Base-by-base conservation (phyloP, 2,113 vertebrate species). In the Turnix velox region DNA sequence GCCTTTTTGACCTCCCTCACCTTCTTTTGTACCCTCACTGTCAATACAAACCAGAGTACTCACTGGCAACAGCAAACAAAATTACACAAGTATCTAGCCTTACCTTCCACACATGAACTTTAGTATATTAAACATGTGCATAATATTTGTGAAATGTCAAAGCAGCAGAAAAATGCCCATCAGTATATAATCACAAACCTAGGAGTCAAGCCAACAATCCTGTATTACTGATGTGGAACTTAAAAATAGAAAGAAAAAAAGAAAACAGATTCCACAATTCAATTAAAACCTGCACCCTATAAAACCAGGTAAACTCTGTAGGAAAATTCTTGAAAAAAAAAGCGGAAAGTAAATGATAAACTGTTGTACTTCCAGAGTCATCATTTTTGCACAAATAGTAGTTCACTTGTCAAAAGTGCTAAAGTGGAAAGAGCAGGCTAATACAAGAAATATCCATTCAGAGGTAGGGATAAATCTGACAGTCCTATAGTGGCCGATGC, bases 91-190 rank as follows among this genome's bases (percentile, higher is more conserved):
- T 43, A 18, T 37, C 58, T 77, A 42, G 48, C 33, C 18, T 81
- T 79, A 71, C 18, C 27, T 75, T 59, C 28, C 68, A 76, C 23
- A 57, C 12, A 22, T 3, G 10, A 15, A 49, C 18, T 66, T 86
- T 11, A 90, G 49, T 54, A 49, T 30, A 71, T 18, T 58, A 57
- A 84, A 69, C 24, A 65, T 0, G 0, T 4, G 12, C 10, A 18
- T 46, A 77, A 0, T 30, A 74, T 43, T 88, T 88, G 45, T 35
- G 42, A 74, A 74, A 74, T 13, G 23, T n/a, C 39, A 87, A 90
- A 81, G 27, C 30, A 80, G 24, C 42, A 52, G 19, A 62, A 72
- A 80, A 84, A 62, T 12, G 24, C 12, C 37, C 37, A 76, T 10
- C 28, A 48, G 28, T 37, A 7, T n/a, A 42, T 8, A 90, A 77